phyloP scores from a whole-genome alignment of 1,140 invertebrate species.

The Macrotrachela quadricornifera region DNA sequence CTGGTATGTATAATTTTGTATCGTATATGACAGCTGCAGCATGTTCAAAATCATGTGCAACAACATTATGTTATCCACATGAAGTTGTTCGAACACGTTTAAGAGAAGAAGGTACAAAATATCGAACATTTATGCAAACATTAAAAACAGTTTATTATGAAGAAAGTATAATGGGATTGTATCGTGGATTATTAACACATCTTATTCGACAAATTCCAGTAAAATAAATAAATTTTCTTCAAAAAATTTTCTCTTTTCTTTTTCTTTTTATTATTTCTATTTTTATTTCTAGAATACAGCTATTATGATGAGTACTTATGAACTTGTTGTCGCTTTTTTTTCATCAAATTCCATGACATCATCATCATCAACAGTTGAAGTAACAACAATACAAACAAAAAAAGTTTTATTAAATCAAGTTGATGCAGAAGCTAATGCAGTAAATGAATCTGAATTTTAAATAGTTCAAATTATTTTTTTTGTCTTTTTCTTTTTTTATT shows the following conservation, averaged over 20 bases:
- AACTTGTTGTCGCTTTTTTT: constrained; percentile 38
- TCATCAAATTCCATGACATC: too few relatives aligned
- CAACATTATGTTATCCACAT: constrained; percentile 82
- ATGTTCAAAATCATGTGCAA: constrained; percentile 76
- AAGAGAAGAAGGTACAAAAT: constrained; percentile 78
- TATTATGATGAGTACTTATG: constrained; percentile 94
- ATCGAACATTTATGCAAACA: constrained; percentile 77
- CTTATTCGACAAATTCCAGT: constrained; percentile 71
- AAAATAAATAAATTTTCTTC: too few relatives aligned
- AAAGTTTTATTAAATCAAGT: too few relatives aligned
- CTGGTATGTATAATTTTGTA: constrained; percentile 44
- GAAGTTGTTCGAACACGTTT: constrained; percentile 79
- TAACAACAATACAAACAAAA: too few relatives aligned
- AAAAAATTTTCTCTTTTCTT: too few relatives aligned
- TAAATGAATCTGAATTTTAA: too few relatives aligned
- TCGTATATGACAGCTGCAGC: constrained; percentile 83
- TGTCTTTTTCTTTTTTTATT: too few relatives aligned
- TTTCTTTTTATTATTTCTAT: too few relatives aligned
- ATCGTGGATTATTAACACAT: constrained; percentile 72
- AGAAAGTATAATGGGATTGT: constrained; percentile 65
- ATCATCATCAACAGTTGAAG: too few relatives aligned
- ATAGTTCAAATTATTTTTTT: too few relatives aligned
- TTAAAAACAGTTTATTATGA: constrained; percentile 58
- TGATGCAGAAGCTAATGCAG: too few relatives aligned
- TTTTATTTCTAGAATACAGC: constrained; percentile 62